Evolutionary conservation across 2,888 invertebrate species (phyloP), one percentile per base, ranked within the genome.

Genomic region (Protophormia terraenovae): DNA sequence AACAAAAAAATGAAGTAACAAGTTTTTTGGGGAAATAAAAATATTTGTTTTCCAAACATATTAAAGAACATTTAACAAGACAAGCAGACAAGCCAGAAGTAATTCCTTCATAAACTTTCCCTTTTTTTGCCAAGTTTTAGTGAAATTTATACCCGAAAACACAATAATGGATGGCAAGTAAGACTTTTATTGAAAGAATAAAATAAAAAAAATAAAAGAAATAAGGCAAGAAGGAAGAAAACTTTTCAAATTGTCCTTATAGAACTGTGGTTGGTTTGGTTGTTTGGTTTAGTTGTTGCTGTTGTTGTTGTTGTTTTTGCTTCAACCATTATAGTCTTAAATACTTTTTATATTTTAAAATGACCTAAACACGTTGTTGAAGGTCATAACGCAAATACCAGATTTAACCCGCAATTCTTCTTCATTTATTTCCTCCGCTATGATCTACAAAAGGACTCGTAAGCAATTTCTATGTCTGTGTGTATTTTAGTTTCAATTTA

Each of bases 31-130:
- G 29, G 32, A 32, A 75, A 75, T 32, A 60, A 77, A 38, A 81
- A 73, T 77, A 78, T 73, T 81, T 69, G 35, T 58, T 75, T 78
- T 78, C 12, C 47, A 75, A 85, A 85, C 73, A 78, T 73, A 78
- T 77, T 78, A 58, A 38, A 53, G n/a, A 77, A 47, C 69, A 75
- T 78, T 81, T 73, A 81, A 50, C 72, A 67, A 45, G 47, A 53
- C 64, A 55, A 22, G 10, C 50, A 47, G 35, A 24, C 32, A 67
- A 45, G 47, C 22, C n/a, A 55, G 14, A 58, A 10, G 8, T 64
- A 64, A 64, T 35, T 60, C 29, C 45, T 47, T 60, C 35, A 35
- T 38, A 69, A 19, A 72, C 71, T 77, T 77, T 71, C 27, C 14
- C 27, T 72, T 64, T 71, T 60, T 19, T 47, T 41, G 3, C 1